A percentile compares a stretch with the other conserved stretches of the same genome.
Conservation (phyloP, 2,888 invertebrate genomes). For the Eupithecia vulgata region DNA sequence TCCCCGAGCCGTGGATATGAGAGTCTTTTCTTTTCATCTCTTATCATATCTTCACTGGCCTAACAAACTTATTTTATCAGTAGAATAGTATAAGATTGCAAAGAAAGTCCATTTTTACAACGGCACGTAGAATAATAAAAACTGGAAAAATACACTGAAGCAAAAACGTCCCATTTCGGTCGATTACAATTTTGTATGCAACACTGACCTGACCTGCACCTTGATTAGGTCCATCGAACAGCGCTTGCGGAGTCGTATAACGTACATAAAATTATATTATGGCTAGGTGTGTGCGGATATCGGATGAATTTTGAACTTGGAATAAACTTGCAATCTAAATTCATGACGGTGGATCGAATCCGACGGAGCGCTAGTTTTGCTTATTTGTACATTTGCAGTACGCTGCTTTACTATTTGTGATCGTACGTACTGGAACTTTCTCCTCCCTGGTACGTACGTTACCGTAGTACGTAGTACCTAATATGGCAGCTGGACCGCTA, state of each 20-base stretch:
- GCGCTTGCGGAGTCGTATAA: conserved; percentile 40
- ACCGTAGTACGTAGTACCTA: background rate
- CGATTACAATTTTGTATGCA: conserved; percentile 31
- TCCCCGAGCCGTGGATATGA: too few relatives aligned
- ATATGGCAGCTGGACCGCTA: conserved; percentile 50
- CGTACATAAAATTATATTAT: conserved; percentile 51
- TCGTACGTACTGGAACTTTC: too few relatives aligned
- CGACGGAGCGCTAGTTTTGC: conserved; percentile 57
- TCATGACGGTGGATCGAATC: conserved; percentile 64
- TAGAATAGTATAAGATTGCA: background rate
- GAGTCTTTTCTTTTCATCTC: too few relatives aligned
- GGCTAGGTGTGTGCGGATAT: conserved; percentile 54
- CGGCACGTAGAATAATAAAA: conserved; percentile 5
- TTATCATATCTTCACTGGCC: too few relatives aligned
- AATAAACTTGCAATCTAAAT: conserved; percentile 80
- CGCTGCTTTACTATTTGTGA: conserved; percentile 53
- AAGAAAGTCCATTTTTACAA: background rate
- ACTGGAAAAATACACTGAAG: background rate
- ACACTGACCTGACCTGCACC: conserved; percentile 19
- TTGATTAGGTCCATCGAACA: conserved; percentile 19
- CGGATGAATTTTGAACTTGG: conserved; percentile 73
- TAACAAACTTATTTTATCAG: background rate
- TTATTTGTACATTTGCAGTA: conserved; percentile 59
- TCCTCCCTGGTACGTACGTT: background rate
- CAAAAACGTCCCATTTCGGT: conserved; percentile 11